Percentiles rank a stretch among this genome's conserved stretches.
phyloP scores from a whole-genome alignment of 2,888 invertebrate genomes.

The Polyploca ridens region DNA sequence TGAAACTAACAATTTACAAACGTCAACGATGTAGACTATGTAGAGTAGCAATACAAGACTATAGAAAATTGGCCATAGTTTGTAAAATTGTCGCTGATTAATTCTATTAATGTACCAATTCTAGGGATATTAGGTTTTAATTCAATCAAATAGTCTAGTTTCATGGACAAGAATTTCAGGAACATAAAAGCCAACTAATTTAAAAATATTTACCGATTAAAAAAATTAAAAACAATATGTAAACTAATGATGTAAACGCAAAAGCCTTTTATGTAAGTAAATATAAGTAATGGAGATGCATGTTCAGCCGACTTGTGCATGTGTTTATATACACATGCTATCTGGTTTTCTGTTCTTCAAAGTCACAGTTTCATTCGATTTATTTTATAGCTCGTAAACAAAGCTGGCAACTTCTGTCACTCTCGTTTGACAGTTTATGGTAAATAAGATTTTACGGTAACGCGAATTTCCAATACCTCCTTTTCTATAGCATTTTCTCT shows the following conservation, averaged over 20 bases:
- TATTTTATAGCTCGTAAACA: slow-evolving; percentile 81
- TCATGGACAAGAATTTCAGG: too few relatives aligned
- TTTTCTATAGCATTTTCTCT: slow-evolving; percentile 62
- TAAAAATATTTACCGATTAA: neutral
- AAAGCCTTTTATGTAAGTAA: too few relatives aligned
- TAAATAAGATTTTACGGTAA: slow-evolving; percentile 76
- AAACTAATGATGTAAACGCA: neutral
- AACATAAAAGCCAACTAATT: too few relatives aligned
- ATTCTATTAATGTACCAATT: too few relatives aligned
- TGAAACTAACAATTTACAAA: slow-evolving; percentile 5
- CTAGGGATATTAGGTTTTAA: too few relatives aligned
- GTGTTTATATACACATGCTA: slow-evolving; percentile 28
- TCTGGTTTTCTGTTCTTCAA: slow-evolving; percentile 35
- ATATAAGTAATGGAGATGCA: neutral
- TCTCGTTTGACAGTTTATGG: slow-evolving; percentile 74
- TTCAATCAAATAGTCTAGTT: too few relatives aligned
- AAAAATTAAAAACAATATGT: neutral
- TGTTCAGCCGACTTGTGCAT: neutral
- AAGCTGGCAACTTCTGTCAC: slow-evolving; percentile 72
- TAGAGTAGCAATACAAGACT: too few relatives aligned
- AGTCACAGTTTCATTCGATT: slow-evolving; percentile 72
- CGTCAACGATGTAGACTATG: too few relatives aligned
- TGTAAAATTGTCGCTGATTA: too few relatives aligned
- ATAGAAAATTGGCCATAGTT: too few relatives aligned
- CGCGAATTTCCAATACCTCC: slow-evolving; percentile 61